Percentiles rank a stretch among this genome's conserved stretches.
Conservation (phyloP, 2,113 vertebrate species). For the Notarius quadriscutis region DNA sequence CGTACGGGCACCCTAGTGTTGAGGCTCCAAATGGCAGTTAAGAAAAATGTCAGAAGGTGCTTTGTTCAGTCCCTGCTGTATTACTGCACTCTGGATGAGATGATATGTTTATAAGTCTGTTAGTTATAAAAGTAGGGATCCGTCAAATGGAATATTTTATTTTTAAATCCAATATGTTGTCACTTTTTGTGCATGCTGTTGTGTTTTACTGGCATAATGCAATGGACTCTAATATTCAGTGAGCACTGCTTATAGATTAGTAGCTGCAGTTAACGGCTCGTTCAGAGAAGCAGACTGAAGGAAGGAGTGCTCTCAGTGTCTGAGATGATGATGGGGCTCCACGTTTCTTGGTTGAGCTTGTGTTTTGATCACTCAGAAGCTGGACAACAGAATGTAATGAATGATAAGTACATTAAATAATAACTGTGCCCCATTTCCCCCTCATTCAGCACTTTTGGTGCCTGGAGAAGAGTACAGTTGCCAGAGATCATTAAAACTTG, state of each 20-base stretch:
- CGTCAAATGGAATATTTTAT: not conserved
- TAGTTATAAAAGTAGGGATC: not conserved
- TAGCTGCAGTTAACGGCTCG: not conserved
- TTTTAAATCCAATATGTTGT: not conserved
- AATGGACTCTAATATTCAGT: not conserved
- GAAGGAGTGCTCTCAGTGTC: constrained; percentile 33
- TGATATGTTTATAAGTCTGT: not conserved
- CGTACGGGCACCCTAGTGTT: not conserved
- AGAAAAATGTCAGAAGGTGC: not conserved
- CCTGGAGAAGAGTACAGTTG: constrained; percentile 14
- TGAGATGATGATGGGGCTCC: constrained; percentile 23
- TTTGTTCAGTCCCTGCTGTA: not conserved
- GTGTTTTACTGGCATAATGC: not conserved
- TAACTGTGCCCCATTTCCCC: constrained; percentile 18
- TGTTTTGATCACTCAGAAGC: constrained; percentile 43
- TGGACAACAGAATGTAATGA: constrained; percentile 41
- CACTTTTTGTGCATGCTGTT: not conserved
- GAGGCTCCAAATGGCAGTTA: not conserved
- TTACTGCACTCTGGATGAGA: not conserved
- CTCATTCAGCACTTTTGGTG: not conserved
- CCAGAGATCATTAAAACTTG: constrained; percentile 39
- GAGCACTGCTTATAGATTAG: not conserved
- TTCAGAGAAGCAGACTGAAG: constrained; percentile 7
- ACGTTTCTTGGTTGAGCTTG: constrained; percentile 12
- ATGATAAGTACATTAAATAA: constrained; percentile 43